Evolutionary conservation across 2,113 vertebrate species (phyloP), one percentile per base, ranked within the genome.

Genomic region (Bujurquina vittata): DNA sequence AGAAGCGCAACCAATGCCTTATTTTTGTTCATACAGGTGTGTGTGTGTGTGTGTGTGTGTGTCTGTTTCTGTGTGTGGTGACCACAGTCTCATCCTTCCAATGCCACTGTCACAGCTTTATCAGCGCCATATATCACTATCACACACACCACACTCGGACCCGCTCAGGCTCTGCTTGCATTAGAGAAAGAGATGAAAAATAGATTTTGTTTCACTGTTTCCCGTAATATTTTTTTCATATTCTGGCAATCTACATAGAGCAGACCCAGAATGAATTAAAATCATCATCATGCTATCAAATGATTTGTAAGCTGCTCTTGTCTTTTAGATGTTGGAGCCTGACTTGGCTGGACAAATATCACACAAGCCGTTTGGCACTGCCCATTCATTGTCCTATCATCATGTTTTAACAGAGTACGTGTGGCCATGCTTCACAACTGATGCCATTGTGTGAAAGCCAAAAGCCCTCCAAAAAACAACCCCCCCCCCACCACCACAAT

Each of bases 121-220:
- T 92, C 90, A 87, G 87, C 90, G 29, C 83, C 12, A 91, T 93
- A 91, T 80, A 91, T 91, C 92, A 93, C 85, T 43, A 56, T 23
- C 49, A 74, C 40, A 74, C 40, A 40, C 58, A 49, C 15, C 73
- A 61, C 67, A 81, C 35, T 43, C 79, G 72, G 75, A 85, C 83
- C 72, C 65, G 73, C 12, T 63, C 58, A 75, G 29, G 63, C 60
- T 79, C 35, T 74, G 54, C n/a, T 20, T 55, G 54, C 40, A 31
- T n/a, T 11, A 62, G 37, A 23, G 15, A 60, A 52, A 17, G 31
- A 69, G 11, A 11, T 9, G 7, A 65, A 65, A 35, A 58, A 31
- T 4, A 43, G 11, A 40, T 37, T 65, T 23, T 43, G 40, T 43
- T 40, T 12, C 49, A 18, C 17, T 20, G 18, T 54, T 54, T 54